Base-by-base conservation (phyloP, 1,140 invertebrate genomes). In the Drosophila watanabei region DNA sequence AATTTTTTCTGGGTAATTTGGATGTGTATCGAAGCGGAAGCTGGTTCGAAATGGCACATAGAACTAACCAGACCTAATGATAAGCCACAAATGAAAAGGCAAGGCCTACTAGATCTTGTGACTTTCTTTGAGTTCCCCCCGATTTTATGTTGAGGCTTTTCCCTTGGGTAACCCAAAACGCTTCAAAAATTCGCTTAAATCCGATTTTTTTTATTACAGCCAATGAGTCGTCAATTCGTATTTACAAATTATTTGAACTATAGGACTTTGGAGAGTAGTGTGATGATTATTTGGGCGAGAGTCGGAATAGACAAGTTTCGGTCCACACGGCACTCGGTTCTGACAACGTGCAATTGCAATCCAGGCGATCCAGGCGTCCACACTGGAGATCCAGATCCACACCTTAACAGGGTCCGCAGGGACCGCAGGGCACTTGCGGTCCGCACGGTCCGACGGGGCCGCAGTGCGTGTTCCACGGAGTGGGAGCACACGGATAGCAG, bases 381-480 rank as follows among this genome's bases (percentile, higher is more conserved):
- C 39, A 46, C 8, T 7, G 24, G 24, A 37, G 14, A 30, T 58
- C 16, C 48, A 39, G 35, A 54, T 28, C 16, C 39, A 30, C 20
- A 20, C 30, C 43, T 57, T 71, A 86, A 52, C 83, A 91, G 30
- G 89, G 88, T 18, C 89, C 89, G 68, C 89, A 78, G 3, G 89
- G 89, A 39, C 76, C 88, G 46, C 89, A 92, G 1, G 89, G 89
- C 16, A 91, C 89, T 76, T 92, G 84, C 0, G 89, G 89, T 8
- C 89, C 89, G 52, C 82, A 88, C 0, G 88, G 84, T 10, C 88
- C 84, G 20, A 89, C 86, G 3, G 89, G 89, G 18, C 89, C 89
- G 59, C 89, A 92, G 20, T 92, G 89, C 5, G 89, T 92, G 54
- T 92, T 92, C 89, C 89, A 92, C 2, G 89, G 89, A 18, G 89